These are phyloP conservation scores for Xanthorhoe designata DNA, from an alignment of 2,888 invertebrate genomes.

Conservation along the genomic window DNA sequence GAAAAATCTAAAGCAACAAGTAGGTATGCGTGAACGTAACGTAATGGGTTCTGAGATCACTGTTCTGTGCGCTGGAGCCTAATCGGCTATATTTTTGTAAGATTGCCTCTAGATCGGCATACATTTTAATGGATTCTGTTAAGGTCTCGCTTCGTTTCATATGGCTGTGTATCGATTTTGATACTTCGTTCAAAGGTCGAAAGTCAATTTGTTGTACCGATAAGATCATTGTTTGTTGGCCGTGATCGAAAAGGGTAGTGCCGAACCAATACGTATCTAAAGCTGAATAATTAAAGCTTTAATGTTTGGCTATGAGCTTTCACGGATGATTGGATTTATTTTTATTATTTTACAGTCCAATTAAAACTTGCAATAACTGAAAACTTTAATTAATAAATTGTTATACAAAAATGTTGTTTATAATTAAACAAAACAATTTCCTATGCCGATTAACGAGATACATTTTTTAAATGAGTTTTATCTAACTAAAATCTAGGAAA, in stretches of 20 bases:
- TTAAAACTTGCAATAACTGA: not conserved
- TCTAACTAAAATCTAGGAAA: too few relatives aligned
- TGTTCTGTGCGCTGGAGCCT: conserved; percentile 8
- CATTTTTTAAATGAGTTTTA: too few relatives aligned
- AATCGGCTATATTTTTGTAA: conserved; percentile 20
- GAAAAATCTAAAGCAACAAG: conserved; percentile 49
- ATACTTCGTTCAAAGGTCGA: conserved; percentile 16
- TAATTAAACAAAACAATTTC: too few relatives aligned
- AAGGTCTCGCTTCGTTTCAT: conserved; percentile 9
- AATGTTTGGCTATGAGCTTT: conserved; percentile 15
- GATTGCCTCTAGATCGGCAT: conserved; percentile 13
- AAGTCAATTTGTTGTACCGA: conserved; percentile 29
- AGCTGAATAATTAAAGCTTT: conserved; percentile 26
- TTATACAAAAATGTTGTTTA: not conserved
- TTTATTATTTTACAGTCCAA: conserved; percentile 40
- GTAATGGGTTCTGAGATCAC: conserved; percentile 41
- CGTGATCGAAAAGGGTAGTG: conserved; percentile 27
- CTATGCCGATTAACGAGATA: too few relatives aligned
- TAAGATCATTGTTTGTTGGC: conserved; percentile 31
- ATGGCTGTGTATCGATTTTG: conserved; percentile 20
- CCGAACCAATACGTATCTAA: conserved; percentile 20
- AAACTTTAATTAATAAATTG: not conserved
- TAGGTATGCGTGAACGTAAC: conserved; percentile 46
- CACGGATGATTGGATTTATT: conserved; percentile 2
- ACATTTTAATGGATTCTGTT: conserved; percentile 16